Percentiles rank a stretch among this genome's conserved stretches.
Conservation (phyloP, 2,888 invertebrate species). For the Drosophila cognata region DNA sequence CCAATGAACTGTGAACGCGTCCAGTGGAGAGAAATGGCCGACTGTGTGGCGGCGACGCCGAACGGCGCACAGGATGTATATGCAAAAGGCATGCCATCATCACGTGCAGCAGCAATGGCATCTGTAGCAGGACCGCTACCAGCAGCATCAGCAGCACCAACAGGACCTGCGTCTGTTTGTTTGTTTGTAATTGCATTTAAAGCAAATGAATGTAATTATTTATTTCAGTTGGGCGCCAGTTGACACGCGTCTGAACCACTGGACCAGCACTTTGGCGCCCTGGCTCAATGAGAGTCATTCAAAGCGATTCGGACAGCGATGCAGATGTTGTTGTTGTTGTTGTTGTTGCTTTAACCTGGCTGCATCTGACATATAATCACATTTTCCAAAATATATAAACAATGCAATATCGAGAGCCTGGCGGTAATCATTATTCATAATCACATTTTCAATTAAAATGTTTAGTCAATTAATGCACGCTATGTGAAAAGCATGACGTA, state of each 20-base stretch:
- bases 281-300: constrained; percentile 49
- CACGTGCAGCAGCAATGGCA: constrained; percentile 5
- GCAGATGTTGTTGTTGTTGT: constrained; percentile 1
- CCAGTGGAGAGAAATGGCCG: constrained; percentile 39
- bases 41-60: constrained; percentile 40
- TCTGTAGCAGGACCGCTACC: neutral
- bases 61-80: constrained; percentile 34
- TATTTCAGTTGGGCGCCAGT: constrained; percentile 71
- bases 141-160: constrained; percentile 3
- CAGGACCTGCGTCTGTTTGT: constrained; percentile 48
- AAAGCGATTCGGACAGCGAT: constrained; percentile 15
- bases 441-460: constrained; percentile 74
- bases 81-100: constrained; percentile 56
- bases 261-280: constrained; percentile 25
- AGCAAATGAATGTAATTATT: constrained; percentile 79
- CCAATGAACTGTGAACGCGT: constrained; percentile 74
- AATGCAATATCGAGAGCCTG: constrained; percentile 6
- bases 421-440: constrained; percentile 61
- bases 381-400: constrained; percentile 42
- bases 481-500: constrained; percentile 44
- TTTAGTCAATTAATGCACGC: constrained; percentile 70
- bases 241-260: constrained; percentile 44
- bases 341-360: constrained; percentile 1
- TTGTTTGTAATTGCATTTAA: constrained; percentile 73
- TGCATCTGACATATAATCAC: constrained; percentile 59